Percentiles rank a stretch among this genome's conserved stretches.
phyloP scores from a whole-genome alignment of 2,797 vertebrate species.

The Pseudochirops cupreus region DNA sequence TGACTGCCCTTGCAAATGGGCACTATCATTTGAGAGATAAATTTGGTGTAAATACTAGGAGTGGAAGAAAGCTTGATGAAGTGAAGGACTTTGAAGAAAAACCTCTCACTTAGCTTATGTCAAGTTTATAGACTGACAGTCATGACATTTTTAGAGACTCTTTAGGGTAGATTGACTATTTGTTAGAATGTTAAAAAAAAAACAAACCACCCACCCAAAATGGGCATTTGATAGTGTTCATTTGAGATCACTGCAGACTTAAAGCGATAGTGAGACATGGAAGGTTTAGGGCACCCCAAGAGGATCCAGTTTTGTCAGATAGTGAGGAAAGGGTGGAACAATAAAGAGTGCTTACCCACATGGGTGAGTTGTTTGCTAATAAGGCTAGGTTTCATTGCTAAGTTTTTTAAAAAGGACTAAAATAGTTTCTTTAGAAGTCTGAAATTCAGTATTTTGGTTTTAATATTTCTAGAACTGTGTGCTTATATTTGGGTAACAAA shows the following conservation, averaged over 20 bases:
- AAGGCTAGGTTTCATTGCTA: neutral
- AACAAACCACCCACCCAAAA: neutral
- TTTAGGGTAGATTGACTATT: neutral
- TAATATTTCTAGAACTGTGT: constrained; percentile 47
- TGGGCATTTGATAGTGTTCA: neutral
- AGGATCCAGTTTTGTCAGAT: constrained; percentile 13
- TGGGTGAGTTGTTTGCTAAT: neutral
- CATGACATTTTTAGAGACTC: neutral
- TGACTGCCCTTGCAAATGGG: neutral
- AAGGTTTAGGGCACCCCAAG: neutral
- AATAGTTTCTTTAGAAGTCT: constrained; percentile 27
- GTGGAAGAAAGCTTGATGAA: constrained; percentile 2
- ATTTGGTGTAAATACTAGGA: neutral
- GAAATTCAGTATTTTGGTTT: constrained; percentile 8
- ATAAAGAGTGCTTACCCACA: neutral
- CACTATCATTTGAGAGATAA: neutral
- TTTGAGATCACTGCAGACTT: neutral
- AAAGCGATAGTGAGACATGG: neutral
- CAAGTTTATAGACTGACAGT: neutral
- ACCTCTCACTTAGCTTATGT: neutral
- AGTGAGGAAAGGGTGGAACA: neutral
- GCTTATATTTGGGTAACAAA: constrained; percentile 33
- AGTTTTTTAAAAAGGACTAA: neutral
- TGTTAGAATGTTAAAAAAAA: neutral
- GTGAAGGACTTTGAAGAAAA: neutral